These are phyloP conservation scores for Genyomyrus donnyi DNA, from an alignment of 2,113 vertebrate species.

Conservation along the genomic window DNA sequence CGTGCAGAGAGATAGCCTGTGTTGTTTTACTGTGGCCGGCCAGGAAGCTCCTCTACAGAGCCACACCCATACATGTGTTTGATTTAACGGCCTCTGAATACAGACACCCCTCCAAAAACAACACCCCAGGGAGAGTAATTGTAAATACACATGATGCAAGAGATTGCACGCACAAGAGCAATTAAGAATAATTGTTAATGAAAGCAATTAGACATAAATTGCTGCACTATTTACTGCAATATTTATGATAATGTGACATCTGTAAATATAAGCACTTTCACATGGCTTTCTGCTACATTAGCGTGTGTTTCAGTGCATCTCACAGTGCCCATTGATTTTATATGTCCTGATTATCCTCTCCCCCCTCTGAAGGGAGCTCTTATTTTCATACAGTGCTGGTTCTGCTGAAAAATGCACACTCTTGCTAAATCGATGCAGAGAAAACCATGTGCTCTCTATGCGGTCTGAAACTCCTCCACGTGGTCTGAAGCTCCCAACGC, in stretches of 20 bases:
- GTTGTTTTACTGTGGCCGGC: background rate
- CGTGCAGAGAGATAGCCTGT: background rate
- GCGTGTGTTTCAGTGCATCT: background rate
- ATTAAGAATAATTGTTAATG: background rate
- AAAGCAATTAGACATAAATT: background rate
- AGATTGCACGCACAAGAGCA: background rate
- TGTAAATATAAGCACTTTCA: background rate
- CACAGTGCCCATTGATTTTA: background rate
- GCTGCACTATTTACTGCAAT: background rate
- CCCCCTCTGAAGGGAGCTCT: background rate
- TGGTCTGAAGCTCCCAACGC: background rate
- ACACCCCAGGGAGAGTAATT: background rate
- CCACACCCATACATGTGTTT: background rate
- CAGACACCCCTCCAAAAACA: background rate
- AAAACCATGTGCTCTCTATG: background rate
- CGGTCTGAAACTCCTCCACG: background rate
- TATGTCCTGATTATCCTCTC: background rate
- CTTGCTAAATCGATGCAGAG: background rate
- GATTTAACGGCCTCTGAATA: background rate
- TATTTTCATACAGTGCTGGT: background rate
- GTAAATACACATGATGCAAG: background rate
- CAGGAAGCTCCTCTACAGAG: background rate
- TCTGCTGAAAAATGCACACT: background rate
- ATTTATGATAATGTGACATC: background rate
- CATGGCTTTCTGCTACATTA: background rate